phyloP scores from a whole-genome alignment of 2,888 invertebrate genomes.

The Gortyna flavago region DNA sequence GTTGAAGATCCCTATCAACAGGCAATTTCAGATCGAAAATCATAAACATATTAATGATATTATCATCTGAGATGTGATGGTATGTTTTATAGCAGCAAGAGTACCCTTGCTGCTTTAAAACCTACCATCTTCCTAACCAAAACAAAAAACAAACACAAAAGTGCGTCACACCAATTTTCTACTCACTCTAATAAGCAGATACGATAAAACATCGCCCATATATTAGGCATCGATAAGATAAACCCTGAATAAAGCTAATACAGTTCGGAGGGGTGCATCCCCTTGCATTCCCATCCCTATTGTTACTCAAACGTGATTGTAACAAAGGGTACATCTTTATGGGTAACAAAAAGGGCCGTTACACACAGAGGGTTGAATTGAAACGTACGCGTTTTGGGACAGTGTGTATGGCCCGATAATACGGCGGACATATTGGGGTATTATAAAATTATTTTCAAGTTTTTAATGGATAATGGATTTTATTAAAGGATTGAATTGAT shows the following conservation, averaged over 20 bases:
- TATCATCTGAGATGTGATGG: too few relatives aligned
- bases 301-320: constrained; percentile 81
- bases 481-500: constrained; percentile 30
- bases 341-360: constrained; percentile 77
- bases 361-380: constrained; percentile 75
- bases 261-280: constrained; percentile 70
- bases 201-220: constrained; percentile 55
- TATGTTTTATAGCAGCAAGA: too few relatives aligned
- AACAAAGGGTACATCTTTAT: constrained; percentile 83
- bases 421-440: constrained; percentile 59
- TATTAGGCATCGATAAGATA: constrained; percentile 70
- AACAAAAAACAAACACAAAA: constrained; percentile 1
- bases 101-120: background rate
- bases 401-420: constrained; percentile 76
- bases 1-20: background rate
- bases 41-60: background rate
- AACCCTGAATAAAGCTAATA: constrained; percentile 64
- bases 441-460: constrained; percentile 20
- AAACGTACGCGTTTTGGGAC: constrained; percentile 78
- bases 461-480: constrained; percentile 24
- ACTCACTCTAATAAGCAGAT: constrained; percentile 59
- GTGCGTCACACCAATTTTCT: constrained; percentile 44
- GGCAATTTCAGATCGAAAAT: background rate
- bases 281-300: constrained; percentile 60
- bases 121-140: background rate